These are phyloP conservation scores for Gastracanthus pulcherrimus DNA, from an alignment of 2,888 invertebrate species.

Conservation along the genomic window DNA sequence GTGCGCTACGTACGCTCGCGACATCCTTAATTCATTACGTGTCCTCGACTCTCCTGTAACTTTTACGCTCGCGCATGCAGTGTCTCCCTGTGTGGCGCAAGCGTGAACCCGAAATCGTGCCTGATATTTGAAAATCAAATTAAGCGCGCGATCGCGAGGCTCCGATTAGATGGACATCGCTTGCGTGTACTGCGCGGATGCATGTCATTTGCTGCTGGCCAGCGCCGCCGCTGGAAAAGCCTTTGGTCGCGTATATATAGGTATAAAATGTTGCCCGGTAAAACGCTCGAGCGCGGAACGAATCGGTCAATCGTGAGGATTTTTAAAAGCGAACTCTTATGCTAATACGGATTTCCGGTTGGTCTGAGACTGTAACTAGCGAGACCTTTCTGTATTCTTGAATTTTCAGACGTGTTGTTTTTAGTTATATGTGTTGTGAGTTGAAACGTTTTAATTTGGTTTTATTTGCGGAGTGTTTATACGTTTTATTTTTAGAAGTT, in stretches of 20 bases:
- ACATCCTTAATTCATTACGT: neutral
- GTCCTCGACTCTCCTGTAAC: neutral
- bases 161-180: slow-evolving; percentile 37
- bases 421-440: no score
- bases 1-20: no score
- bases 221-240: neutral
- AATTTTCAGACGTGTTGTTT: neutral
- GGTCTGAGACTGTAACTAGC: neutral
- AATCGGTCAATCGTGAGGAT: slow-evolving; percentile 40
- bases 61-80: neutral
- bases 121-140: slow-evolving; percentile 43
- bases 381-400: neutral
- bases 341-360: slow-evolving; percentile 34
- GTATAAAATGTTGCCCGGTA: neutral
- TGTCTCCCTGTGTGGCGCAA: neutral
- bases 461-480: no score
- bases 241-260: neutral
- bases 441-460: no score
- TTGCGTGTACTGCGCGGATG: neutral
- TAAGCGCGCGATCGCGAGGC: slow-evolving; percentile 24
- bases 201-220: slow-evolving; percentile 18
- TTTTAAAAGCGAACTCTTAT: slow-evolving; percentile 32
- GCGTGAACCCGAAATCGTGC: neutral
- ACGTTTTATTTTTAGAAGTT: no score
- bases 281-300: slow-evolving; percentile 29